These are phyloP conservation scores for Iguana delicatissima DNA, from an alignment of 2,797 vertebrate species.

Conservation along the genomic window DNA sequence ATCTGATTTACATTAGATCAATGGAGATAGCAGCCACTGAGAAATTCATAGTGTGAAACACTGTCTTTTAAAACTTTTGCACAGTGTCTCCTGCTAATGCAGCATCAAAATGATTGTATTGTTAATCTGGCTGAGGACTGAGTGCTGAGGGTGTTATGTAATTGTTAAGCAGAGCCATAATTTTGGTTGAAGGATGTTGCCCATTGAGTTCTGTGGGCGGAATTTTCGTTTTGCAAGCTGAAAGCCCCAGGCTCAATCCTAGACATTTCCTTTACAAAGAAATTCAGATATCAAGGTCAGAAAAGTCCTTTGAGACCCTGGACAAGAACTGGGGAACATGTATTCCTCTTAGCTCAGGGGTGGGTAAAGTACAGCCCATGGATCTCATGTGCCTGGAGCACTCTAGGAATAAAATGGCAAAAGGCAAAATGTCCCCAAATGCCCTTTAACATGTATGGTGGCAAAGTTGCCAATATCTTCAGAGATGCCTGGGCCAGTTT, in stretches of 20 bases:
- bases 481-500: too few relatives aligned
- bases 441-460: too few relatives aligned
- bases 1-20: constrained; percentile 31
- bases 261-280: not conserved
- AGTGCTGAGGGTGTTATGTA: not conserved
- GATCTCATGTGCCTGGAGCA: too few relatives aligned
- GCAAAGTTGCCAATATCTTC: too few relatives aligned
- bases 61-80: not conserved
- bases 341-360: too few relatives aligned
- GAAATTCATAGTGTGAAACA: not conserved
- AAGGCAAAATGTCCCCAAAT: too few relatives aligned
- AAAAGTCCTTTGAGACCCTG: not conserved
- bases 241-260: not conserved
- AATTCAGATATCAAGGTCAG: not conserved
- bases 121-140: not conserved
- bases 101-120: not conserved
- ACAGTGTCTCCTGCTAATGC: not conserved
- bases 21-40: not conserved
- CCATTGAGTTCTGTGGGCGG: not conserved
- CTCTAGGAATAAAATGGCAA: too few relatives aligned
- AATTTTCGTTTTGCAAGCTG: not conserved
- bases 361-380: too few relatives aligned
- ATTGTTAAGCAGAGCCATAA: not conserved
- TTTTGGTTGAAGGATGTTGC: not conserved
- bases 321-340: not conserved